These are phyloP conservation scores for Drosophila neocordata DNA, from an alignment of 1,140 invertebrate species.

Conservation along the genomic window DNA sequence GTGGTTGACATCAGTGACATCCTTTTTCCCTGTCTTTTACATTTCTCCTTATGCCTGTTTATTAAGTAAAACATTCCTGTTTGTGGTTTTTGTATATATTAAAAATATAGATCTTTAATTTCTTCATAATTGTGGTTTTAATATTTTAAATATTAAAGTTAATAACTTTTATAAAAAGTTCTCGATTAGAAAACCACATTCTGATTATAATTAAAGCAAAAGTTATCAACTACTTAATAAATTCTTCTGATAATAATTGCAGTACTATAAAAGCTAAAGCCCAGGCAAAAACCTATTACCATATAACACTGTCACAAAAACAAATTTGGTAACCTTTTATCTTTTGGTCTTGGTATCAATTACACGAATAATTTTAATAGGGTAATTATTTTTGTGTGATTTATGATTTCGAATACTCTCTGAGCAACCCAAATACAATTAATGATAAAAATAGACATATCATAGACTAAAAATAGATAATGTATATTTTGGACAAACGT, in stretches of 20 bases:
- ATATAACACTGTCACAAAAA: background rate
- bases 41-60: background rate
- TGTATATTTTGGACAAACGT: background rate
- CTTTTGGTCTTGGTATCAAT: background rate
- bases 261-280: no score
- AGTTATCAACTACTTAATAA: no score
- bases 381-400: background rate
- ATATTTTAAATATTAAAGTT: no score
- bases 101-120: background rate
- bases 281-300: no score
- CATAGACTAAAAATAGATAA: background rate
- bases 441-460: background rate
- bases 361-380: background rate
- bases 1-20: constrained; percentile 42
- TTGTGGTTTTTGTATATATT: background rate
- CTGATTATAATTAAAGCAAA: no score
- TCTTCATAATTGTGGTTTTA: background rate
- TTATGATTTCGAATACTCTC: background rate
- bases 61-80: constrained; percentile 4
- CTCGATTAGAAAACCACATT: no score
- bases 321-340: background rate
- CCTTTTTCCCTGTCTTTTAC: background rate
- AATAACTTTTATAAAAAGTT: no score
- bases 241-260: no score
- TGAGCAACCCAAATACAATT: background rate